Evolutionary conservation across 2,113 vertebrate species (phyloP).

Genomic region (Lathamus discolor): DNA sequence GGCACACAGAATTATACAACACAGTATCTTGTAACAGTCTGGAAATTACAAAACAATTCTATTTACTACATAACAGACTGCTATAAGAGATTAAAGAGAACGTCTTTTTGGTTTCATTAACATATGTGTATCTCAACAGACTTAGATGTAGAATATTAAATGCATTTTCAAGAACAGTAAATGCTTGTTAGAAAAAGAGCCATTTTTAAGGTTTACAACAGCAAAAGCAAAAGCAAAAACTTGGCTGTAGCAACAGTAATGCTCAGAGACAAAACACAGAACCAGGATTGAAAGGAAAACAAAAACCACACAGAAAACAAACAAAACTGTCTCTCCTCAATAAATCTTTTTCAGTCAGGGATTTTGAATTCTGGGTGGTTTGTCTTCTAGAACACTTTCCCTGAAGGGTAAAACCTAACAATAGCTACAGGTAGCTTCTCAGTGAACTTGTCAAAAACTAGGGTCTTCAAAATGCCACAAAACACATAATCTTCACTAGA

Average conservation of each 20-base stretch:
- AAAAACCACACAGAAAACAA: conserved; percentile 26
- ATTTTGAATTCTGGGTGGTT: background rate
- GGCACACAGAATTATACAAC: background rate
- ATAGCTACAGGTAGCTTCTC: background rate
- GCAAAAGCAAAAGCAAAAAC: conserved; percentile 46
- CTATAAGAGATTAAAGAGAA: conserved; percentile 68
- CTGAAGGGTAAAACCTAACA: background rate
- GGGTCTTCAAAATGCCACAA: background rate
- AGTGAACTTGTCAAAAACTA: background rate
- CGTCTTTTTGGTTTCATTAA: conserved; percentile 61
- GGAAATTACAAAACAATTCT: conserved; percentile 55
- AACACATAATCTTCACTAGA: background rate
- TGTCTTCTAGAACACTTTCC: background rate
- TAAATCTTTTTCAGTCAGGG: background rate
- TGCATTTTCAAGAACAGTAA: conserved; percentile 47
- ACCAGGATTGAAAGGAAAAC: conserved; percentile 17
- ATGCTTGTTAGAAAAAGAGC: conserved; percentile 65
- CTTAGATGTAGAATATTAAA: conserved; percentile 62
- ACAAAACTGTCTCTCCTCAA: background rate
- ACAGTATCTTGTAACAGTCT: background rate
- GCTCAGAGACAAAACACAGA: conserved; percentile 23
- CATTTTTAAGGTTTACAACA: conserved; percentile 62
- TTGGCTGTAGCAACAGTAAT: conserved; percentile 14
- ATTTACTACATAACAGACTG: conserved; percentile 67
- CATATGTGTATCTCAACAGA: conserved; percentile 71